Evolutionary conservation across 2,888 invertebrate genomes (phyloP).

Genomic region (Tillus elongatus): DNA sequence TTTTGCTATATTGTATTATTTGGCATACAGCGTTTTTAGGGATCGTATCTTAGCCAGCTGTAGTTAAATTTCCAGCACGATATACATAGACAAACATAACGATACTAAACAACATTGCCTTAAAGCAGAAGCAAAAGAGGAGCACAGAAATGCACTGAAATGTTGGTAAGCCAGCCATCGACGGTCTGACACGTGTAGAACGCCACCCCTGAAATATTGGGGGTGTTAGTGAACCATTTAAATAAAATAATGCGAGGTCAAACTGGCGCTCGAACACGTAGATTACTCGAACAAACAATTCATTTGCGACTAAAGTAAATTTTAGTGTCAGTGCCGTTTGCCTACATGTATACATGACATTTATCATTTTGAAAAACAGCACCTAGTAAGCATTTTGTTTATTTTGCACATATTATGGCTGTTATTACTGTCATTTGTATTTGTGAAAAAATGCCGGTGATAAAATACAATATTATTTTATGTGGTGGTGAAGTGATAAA

Average conservation of each 20-base stretch:
- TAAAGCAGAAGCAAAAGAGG: too few species aligned
- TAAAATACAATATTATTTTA: too few species aligned
- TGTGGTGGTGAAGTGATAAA: too few species aligned
- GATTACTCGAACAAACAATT: conserved; percentile 30
- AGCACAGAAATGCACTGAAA: too few species aligned
- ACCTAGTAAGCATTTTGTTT: conserved; percentile 12
- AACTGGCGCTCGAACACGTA: conserved; percentile 17
- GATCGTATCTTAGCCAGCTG: too few species aligned
- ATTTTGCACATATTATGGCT: conserved; percentile 14
- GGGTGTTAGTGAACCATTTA: conserved; percentile 5
- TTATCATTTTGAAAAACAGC: conserved; percentile 28
- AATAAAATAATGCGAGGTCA: conserved; percentile 13
- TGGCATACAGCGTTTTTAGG: too few species aligned
- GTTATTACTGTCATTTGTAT: conserved; percentile 1
- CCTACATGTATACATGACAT: conserved; percentile 15
- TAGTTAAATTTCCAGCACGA: too few species aligned
- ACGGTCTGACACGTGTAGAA: too few species aligned
- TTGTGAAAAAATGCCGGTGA: neutral
- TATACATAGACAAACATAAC: too few species aligned
- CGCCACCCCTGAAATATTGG: conserved; percentile 2
- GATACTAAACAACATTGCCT: too few species aligned
- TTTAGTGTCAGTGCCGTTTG: conserved; percentile 21
- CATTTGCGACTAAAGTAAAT: conserved; percentile 30
- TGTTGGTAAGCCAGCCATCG: too few species aligned
- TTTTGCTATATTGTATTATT: too few species aligned